phyloP scores from a whole-genome alignment of 2,888 invertebrate genomes.

The Abrostola triplasia region DNA sequence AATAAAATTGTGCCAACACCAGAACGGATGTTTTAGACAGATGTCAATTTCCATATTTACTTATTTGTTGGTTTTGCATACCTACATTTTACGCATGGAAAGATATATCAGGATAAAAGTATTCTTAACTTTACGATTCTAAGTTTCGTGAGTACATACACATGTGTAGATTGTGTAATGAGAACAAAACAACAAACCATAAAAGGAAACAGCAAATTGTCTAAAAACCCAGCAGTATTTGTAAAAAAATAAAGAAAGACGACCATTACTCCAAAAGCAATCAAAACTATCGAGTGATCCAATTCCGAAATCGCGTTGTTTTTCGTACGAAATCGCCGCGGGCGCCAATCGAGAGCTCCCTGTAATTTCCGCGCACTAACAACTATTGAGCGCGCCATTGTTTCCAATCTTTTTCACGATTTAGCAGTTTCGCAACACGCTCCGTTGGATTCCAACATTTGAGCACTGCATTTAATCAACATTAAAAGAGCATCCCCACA shows the following conservation, averaged over 20 bases:
- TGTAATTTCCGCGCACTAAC: slow-evolving; percentile 77
- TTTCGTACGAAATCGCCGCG: slow-evolving; percentile 66
- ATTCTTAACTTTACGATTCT: no score
- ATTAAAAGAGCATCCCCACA: slow-evolving; percentile 42
- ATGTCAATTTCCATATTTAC: no score
- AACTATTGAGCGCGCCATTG: slow-evolving; percentile 71
- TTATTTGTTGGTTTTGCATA: no score
- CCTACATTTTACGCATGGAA: no score
- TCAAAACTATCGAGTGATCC: slow-evolving; percentile 79
- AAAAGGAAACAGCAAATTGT: slow-evolving; percentile 16
- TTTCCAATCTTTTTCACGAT: slow-evolving; percentile 66
- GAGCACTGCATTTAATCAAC: slow-evolving; percentile 57
- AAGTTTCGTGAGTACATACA: no score
- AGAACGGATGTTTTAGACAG: no score
- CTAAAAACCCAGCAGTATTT: slow-evolving; percentile 42
- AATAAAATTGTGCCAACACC: no score
- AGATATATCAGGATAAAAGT: no score
- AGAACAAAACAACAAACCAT: not conserved
- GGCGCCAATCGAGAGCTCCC: slow-evolving; percentile 61
- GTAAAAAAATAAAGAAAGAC: slow-evolving; percentile 55
- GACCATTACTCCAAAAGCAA: slow-evolving; percentile 75
- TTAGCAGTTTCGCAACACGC: slow-evolving; percentile 62
- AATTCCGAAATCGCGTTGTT: slow-evolving; percentile 75
- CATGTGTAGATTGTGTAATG: no score
- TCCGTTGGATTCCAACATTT: slow-evolving; percentile 50